Evolutionary conservation across 2,113 vertebrate genomes (phyloP).

Genomic region (Triplophysa siluroides): DNA sequence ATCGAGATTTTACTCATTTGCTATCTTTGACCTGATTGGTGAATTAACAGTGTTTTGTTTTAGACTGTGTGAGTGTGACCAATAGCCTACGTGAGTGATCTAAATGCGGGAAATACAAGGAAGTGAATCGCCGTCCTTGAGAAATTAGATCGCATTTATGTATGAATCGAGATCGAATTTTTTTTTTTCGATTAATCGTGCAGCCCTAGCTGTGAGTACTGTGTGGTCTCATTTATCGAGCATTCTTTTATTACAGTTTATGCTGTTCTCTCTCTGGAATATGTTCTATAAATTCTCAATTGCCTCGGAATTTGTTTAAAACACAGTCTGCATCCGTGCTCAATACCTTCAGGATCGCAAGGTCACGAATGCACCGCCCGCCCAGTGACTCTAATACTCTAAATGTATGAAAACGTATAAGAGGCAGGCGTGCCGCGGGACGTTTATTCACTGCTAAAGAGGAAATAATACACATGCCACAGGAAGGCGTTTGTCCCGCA

Average conservation of each 20-base stretch:
- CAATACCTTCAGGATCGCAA: not conserved
- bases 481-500: not conserved
- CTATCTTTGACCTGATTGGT: too few relatives aligned
- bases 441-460: conserved; percentile 18
- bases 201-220: not conserved
- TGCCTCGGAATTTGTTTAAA: not conserved
- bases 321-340: conserved; percentile 21
- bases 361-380: conserved; percentile 8
- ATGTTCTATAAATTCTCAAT: not conserved
- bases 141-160: too few relatives aligned
- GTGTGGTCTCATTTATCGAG: too few relatives aligned
- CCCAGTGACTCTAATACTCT: not conserved
- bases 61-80: too few relatives aligned
- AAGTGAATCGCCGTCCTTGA: too few relatives aligned
- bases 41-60: too few relatives aligned
- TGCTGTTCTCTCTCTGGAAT: not conserved
- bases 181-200: too few relatives aligned
- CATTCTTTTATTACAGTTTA: not conserved
- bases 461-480: conserved; percentile 14
- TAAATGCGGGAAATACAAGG: too few relatives aligned
- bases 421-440: not conserved
- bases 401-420: not conserved
- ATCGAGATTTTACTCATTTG: too few relatives aligned
- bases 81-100: too few relatives aligned
- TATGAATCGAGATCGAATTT: too few relatives aligned